Evolutionary conservation across 2,888 invertebrate genomes (phyloP).

Genomic region (Digitonthophagus gazella): DNA sequence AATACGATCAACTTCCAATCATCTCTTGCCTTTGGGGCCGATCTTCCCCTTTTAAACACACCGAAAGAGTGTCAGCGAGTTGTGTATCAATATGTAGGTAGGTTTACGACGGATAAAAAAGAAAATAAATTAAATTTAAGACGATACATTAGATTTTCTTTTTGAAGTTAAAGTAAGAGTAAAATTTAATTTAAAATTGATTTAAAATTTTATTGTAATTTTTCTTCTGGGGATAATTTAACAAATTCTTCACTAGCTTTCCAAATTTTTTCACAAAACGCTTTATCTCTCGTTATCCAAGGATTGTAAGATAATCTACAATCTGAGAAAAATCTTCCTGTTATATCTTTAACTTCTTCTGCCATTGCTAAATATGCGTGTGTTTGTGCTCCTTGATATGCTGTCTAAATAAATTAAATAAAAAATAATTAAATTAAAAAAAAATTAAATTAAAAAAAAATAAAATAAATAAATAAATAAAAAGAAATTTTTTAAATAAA

Average conservation of each 20-base stretch:
- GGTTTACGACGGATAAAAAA: no score
- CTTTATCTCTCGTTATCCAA: constrained; percentile 62
- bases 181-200: neutral
- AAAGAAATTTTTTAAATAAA: neutral
- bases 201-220: constrained; percentile 11
- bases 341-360: constrained; percentile 25
- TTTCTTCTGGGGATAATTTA: constrained; percentile 64
- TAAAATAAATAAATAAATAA: neutral
- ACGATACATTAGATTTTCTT: no score
- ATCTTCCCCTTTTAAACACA: neutral
- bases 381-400: constrained; percentile 32
- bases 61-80: no score
- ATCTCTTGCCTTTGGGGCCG: neutral
- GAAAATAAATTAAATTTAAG: no score
- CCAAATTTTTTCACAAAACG: constrained; percentile 79
- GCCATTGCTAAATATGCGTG: constrained; percentile 30
- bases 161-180: neutral
- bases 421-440: neutral
- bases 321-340: constrained; percentile 34
- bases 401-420: constrained; percentile 26
- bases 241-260: constrained; percentile 75
- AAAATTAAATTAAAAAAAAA: neutral
- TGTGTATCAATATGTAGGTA: no score
- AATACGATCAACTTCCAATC: neutral
- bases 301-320: constrained; percentile 59